Base-by-base conservation (phyloP, 2,888 invertebrate genomes). In the Papilio gigon region DNA sequence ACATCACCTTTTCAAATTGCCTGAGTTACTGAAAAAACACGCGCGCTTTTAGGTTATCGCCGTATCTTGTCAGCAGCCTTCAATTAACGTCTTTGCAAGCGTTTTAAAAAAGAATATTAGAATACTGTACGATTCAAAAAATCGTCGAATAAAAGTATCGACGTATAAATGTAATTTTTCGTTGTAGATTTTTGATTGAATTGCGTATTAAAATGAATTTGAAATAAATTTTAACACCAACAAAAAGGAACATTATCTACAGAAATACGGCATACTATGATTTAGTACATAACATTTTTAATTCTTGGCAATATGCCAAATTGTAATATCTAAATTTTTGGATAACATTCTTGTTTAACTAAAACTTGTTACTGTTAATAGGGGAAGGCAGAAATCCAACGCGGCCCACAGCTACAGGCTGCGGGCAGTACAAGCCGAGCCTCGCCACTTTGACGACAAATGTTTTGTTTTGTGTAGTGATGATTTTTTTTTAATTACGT, bases 11-110 rank as follows among this genome's bases (percentile, higher is more conserved):
- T 77, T 78, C 56, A 79, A 82, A 89, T 89, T 89, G 82, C 82
- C 84, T 74, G 82, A 83, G 88, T 90, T 87, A 88, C 71, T 74
- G 71, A 79, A 80, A 82, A 83, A 89, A 85, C 90, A 90, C 89
- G 90, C 74, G 75, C 88, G 78, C 78, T 81, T 86, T 84, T 80
- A 85, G 84, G 70, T 85, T 84, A 84, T 82, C 82, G 82, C 74
- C 77, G 79, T 81, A 82, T 84, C 84, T 86, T 83, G 82, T 85
- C 84, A 84, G 83, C 78, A 77, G 78, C 78, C 80, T 81, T 81
- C 86, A 87, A 89, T 89, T 86, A 87, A 82, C 79, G 80, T 78
- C 70, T 75, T 75, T 75, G 71, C 78, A 78, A 80, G 77, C 75
- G 71, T 77, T 84, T 81, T 76, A 75, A 79, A 83, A 79, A 77